A percentile compares a stretch with the other conserved stretches of the same genome.
phyloP scores from a whole-genome alignment of 2,113 vertebrate species.

The Xyrauchen texanus region DNA sequence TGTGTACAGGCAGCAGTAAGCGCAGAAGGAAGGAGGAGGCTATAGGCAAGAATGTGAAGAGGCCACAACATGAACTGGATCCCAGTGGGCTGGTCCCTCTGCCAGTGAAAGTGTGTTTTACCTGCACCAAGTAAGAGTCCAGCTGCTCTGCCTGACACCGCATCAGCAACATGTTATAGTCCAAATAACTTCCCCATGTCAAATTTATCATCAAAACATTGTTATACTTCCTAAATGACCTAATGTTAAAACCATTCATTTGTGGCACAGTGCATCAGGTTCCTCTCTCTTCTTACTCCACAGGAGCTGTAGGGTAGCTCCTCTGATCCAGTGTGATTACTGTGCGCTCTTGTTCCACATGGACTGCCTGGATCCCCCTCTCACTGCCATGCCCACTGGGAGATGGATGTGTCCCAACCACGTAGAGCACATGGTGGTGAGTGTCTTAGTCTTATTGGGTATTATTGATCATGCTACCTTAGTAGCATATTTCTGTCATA shows the following conservation, averaged over 20 bases:
- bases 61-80: conserved; percentile 94
- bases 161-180: no score
- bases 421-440: conserved; percentile 93
- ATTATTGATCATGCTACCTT: no score
- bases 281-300: not conserved
- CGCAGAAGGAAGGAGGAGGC: conserved; percentile 93
- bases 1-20: conserved; percentile 89
- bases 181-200: no score
- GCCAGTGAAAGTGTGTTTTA: conserved; percentile 95
- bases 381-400: conserved; percentile 95
- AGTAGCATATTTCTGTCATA: no score
- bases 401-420: conserved; percentile 99
- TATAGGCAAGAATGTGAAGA: conserved; percentile 92
- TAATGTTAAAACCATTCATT: no score
- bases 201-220: no score
- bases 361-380: conserved; percentile 97
- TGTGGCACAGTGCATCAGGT: not conserved
- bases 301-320: conserved; percentile 97
- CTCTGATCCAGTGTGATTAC: conserved; percentile 96
- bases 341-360: conserved; percentile 97
- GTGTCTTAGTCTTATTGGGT: conserved; percentile 40
- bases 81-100: conserved; percentile 94
- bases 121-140: conserved; percentile 85
- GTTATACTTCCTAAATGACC: no score
- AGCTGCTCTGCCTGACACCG: not conserved